Evolutionary conservation across 2,888 invertebrate genomes (phyloP), one percentile per base, ranked within the genome.

Genomic region (Drosophila histrio): DNA sequence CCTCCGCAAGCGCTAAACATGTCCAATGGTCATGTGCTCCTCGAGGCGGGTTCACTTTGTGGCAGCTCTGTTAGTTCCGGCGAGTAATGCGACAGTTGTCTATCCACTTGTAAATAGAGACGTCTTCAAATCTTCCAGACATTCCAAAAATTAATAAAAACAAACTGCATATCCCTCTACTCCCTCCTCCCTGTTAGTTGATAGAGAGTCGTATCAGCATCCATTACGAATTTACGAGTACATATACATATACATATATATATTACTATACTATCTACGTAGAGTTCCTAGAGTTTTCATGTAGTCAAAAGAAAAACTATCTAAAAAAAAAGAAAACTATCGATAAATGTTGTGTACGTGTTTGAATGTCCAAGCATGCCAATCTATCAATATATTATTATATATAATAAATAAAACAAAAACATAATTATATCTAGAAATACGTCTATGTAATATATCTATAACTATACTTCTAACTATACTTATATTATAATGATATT

Each of bases 1-100:
- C 88, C 90, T 1, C 86, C 90, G 0, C 89, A 90, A 38, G 79
- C 82, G 0, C 72, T 90, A 0, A 90, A 89, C 56, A 85, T 89
- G 77, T 87, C 89, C 34, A 73, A 85, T 28, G 61, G 72, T 0
- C 78, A 74, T 38, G 32, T 50, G 3, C 64, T 82, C 8, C 75
- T 83, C 3, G 89, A 89, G 36, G 77, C 80, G 3, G 72, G 86
- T 0, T 86, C 81, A 3, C 69, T 88, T 1, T 90, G 90, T 24
- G 89, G 89, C 63, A 91, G 90, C 63, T 90, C 91, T 2, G 89
- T 91, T n/a, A 90, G 90, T 44, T 91, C 91, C 2, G 90, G 89
- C 9, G 92, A 92, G 84, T 92, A 90, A 91, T 64, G 34, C 36
- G 22, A n/a, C 7, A 15, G 9, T 26, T 13, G 28, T 38, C n/a